Percentiles rank a stretch among this genome's conserved stretches.
Conservation (phyloP, 2,888 invertebrate species). For the Sphecodes monilicornis region DNA sequence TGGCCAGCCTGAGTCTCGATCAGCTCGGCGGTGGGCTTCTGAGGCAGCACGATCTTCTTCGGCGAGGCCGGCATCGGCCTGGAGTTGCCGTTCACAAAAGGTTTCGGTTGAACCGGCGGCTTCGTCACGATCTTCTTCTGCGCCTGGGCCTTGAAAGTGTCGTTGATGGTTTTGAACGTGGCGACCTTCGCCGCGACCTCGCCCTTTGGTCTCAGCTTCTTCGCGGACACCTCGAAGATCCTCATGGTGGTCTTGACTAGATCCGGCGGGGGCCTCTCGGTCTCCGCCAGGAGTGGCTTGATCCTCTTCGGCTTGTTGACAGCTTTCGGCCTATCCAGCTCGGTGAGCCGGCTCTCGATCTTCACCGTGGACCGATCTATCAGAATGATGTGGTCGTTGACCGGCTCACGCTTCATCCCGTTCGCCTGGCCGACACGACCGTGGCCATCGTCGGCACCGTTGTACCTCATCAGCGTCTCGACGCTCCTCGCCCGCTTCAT, state of each 20-base stretch:
- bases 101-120: slow-evolving; percentile 85
- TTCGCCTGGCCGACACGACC: slow-evolving; percentile 38
- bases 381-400: slow-evolving; percentile 85
- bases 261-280: slow-evolving; percentile 94
- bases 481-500: slow-evolving; percentile 95
- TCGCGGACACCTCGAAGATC: slow-evolving; percentile 90
- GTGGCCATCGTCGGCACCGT: slow-evolving; percentile 78
- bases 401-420: slow-evolving; percentile 80
- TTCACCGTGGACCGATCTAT: slow-evolving; percentile 81
- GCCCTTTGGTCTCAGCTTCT: slow-evolving; percentile 83
- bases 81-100: slow-evolving; percentile 80
- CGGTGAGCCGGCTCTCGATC: slow-evolving; percentile 79
- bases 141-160: slow-evolving; percentile 85
- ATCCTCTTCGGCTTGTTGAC: slow-evolving; percentile 87
- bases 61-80: slow-evolving; percentile 79
- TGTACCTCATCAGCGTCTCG: slow-evolving; percentile 91
- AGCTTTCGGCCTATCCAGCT: slow-evolving; percentile 84
- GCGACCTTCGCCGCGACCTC: slow-evolving; percentile 89
- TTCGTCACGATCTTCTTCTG: slow-evolving; percentile 85
- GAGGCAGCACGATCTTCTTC: slow-evolving; percentile 76
- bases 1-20: slow-evolving; percentile 73
- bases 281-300: slow-evolving; percentile 88
- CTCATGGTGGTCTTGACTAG: slow-evolving; percentile 94
- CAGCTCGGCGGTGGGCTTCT: slow-evolving; percentile 75
- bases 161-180: slow-evolving; percentile 88